Evolutionary conservation across 2,113 vertebrate species (phyloP), one percentile per base, ranked within the genome.

Genomic region (Dicerorhinus sumatrensis): DNA sequence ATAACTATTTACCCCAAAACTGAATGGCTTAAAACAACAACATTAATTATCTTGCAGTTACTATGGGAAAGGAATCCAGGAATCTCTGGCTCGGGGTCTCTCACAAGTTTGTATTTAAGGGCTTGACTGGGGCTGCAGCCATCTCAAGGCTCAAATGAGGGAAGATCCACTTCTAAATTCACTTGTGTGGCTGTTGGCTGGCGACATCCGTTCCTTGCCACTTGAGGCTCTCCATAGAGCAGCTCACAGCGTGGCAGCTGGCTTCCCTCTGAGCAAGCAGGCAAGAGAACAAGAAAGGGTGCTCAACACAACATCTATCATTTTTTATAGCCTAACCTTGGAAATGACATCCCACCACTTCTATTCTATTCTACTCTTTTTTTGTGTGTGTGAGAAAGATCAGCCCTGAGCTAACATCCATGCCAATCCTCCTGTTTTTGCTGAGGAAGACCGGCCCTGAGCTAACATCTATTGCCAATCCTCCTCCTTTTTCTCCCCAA

Each of bases 251-350:
- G 6, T 27, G 11, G 31, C 56, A 85, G 13, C 42, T 65, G 54
- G 8, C 51, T 77, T 67, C 46, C 62, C 42, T 46, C 16, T 54
- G 42, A 67, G 23, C 29, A 60, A 72, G 48, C 25, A 95, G 91
- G 67, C 12, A 84, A 84, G 25, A 93, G 25, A 73, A 69, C 12
- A 62, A 84, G 42, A 73, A 88, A 51, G 9, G 4, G 1, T 73
- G 31, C 25, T 36, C 14, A 56, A 69, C 27, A 48, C 17, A 90
- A 48, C 72, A 76, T 88, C 69, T 83, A 36, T 27, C 51, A 80
- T 62, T 80, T 86, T 92, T 42, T 81, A 51, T 75, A 79, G n/a
- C 70, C 31, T 39, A 96, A 75, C 65, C 73, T 84, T 96, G 58
- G 29, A 69, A 81, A 36, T 87, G 42, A 83, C 46, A 73, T 42